phyloP scores from a whole-genome alignment of 2,888 invertebrate genomes.

The Cheilosia vernalis region DNA sequence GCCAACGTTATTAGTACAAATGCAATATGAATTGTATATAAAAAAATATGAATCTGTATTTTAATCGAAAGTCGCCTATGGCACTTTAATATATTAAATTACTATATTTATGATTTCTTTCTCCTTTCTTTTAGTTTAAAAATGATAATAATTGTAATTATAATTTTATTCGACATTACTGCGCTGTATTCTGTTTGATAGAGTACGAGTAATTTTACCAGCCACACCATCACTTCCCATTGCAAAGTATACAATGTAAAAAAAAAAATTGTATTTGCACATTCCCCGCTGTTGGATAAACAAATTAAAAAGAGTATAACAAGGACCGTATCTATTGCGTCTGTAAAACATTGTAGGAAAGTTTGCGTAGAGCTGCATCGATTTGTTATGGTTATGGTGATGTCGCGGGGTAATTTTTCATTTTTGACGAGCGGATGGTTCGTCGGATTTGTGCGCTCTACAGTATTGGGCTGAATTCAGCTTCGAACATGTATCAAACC shows the following conservation, averaged over 20 bases:
- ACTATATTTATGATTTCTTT: constrained; percentile 42
- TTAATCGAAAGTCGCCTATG: constrained; percentile 73
- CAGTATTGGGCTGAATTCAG: constrained; percentile 26
- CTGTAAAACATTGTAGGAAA: constrained; percentile 48
- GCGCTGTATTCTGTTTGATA: constrained; percentile 37
- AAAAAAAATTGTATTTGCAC: constrained; percentile 69
- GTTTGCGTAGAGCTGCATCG: constrained; percentile 47
- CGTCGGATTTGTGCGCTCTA: constrained; percentile 54
- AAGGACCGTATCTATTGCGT: constrained; percentile 39
- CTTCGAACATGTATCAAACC: not conserved
- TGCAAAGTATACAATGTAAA: constrained; percentile 41
- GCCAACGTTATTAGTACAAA: constrained; percentile 71
- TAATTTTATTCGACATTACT: constrained; percentile 41
- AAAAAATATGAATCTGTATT: constrained; percentile 73
- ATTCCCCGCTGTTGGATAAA: constrained; percentile 65
- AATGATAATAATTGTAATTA: constrained; percentile 49
- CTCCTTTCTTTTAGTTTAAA: constrained; percentile 32
- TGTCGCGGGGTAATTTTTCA: constrained; percentile 40
- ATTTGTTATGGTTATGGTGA: constrained; percentile 18
- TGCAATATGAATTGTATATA: constrained; percentile 74
- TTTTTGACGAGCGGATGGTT: constrained; percentile 20
- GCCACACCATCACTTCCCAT: constrained; percentile 19
- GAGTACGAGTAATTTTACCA: constrained; percentile 49
- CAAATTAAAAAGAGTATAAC: constrained; percentile 7
- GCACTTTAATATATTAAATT: constrained; percentile 68